Evolutionary conservation across 2,113 vertebrate genomes (phyloP).

Genomic region (Brachypteracias leptosomus): DNA sequence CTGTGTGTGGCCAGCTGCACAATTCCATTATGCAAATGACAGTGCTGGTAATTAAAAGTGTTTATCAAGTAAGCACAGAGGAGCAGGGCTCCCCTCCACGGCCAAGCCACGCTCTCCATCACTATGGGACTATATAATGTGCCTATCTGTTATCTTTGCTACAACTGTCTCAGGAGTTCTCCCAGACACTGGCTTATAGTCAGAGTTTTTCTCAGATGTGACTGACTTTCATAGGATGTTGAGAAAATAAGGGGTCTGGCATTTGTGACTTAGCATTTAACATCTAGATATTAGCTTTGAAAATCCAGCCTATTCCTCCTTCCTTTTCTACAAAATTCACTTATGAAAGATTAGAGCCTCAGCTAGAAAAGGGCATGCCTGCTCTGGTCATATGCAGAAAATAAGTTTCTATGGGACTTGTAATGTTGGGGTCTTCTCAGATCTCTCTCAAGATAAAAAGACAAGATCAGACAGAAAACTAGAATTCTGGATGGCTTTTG

Average conservation of each 20-base stretch:
- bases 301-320: background rate
- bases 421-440: background rate
- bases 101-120: background rate
- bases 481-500: background rate
- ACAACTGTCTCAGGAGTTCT: background rate
- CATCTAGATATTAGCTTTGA: background rate
- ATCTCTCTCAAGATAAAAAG: background rate
- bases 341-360: background rate
- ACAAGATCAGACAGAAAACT: background rate
- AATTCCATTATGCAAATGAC: conserved; percentile 47
- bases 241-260: background rate
- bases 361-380: background rate
- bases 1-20: conserved; percentile 18
- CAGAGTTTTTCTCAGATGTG: background rate
- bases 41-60: conserved; percentile 34
- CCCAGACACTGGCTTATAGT: background rate
- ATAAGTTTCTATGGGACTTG: background rate
- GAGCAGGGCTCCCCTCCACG: background rate
- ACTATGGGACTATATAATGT: background rate
- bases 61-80: conserved; percentile 49
- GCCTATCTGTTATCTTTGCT: background rate
- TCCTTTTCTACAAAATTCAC: background rate
- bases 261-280: background rate
- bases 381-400: background rate
- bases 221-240: background rate